These are phyloP conservation scores for Diacarnus erythraeanus DNA, from an alignment of 37 sponge, comb jelly and placozoan species.

Conservation along the genomic window DNA sequence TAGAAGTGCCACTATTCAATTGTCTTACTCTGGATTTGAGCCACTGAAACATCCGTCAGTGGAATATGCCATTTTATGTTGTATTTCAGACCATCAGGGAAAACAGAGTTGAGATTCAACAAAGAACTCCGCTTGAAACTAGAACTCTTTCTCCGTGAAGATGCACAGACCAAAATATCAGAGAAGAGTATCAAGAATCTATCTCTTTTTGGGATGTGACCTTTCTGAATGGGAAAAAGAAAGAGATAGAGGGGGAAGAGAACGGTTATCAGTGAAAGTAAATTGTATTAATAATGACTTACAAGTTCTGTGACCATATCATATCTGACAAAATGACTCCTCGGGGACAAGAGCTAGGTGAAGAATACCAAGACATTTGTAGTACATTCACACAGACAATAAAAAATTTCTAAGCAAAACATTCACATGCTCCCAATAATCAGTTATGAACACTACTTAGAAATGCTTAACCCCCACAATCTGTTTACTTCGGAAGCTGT, in stretches of 20 bases:
- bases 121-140: constrained; percentile 46
- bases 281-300: too few relatives aligned
- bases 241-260: too few relatives aligned
- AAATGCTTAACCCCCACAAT: too few relatives aligned
- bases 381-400: too few relatives aligned
- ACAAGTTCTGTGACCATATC: constrained; percentile 76
- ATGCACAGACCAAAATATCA: constrained; percentile 68
- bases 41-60: constrained; percentile 34
- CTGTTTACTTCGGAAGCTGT: too few relatives aligned
- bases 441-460: too few relatives aligned
- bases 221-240: constrained; percentile 47
- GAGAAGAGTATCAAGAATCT: constrained; percentile 66
- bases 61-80: constrained; percentile 59
- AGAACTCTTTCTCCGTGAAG: constrained; percentile 59
- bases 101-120: constrained; percentile 37
- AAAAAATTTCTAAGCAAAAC: too few relatives aligned
- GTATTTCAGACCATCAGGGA: constrained; percentile 44
- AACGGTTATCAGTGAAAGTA: too few relatives aligned
- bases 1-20: neutral
- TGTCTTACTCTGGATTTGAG: constrained; percentile 35
- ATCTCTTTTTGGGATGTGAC: constrained; percentile 60
- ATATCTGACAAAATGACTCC: constrained; percentile 49
- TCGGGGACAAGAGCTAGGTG: constrained; percentile 50
- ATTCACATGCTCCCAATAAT: too few relatives aligned
- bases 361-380: too few relatives aligned